Conservation (phyloP, 2,113 vertebrate species). For the Equus quagga region DNA sequence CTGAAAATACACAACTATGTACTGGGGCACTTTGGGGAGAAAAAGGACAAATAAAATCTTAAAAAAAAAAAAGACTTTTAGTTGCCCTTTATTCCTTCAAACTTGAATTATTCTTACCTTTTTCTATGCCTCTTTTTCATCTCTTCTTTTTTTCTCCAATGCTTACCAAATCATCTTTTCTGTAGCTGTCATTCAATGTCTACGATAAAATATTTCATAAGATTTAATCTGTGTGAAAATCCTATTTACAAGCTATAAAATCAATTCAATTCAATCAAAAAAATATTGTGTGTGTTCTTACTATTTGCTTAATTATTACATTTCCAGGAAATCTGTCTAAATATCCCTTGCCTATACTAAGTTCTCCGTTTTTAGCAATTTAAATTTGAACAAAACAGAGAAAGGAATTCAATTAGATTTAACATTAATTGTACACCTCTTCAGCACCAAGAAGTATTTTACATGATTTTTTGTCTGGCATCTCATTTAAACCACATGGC, state of each 20-base stretch:
- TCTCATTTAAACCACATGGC: not conserved
- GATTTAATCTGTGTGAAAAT: not conserved
- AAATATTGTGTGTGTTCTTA: not conserved
- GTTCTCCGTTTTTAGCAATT: not conserved
- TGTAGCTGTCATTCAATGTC: not conserved
- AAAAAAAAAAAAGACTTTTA: not conserved
- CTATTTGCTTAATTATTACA: not conserved
- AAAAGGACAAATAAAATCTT: too few relatives aligned
- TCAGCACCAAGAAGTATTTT: not conserved
- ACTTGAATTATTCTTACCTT: not conserved
- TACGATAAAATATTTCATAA: not conserved
- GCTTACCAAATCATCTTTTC: not conserved
- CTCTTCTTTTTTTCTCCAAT: not conserved
- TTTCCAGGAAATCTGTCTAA: not conserved
- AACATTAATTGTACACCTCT: not conserved
- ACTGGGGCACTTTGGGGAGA: too few relatives aligned
- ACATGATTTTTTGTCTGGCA: not conserved
- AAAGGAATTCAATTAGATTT: not conserved
- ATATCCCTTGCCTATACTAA: not conserved
- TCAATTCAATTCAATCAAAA: not conserved
- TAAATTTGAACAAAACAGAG: slow-evolving; percentile 3
- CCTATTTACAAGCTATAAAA: not conserved
- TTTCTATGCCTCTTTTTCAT: not conserved
- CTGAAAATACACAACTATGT: too few relatives aligned
- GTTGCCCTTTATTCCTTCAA: not conserved